These are phyloP conservation scores for roundworm (Caenorhabditis elegans) DNA, from an alignment of 1,140 invertebrate genomes.

Conservation along the genomic window WBcel235 BX284604.4:1098001-1098500, in stretches of 20 bases:
- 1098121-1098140: slow-evolving; percentile 55
- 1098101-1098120: slow-evolving; percentile 42
- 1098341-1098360: no score
- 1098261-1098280: not conserved
- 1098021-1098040: slow-evolving; percentile 53
- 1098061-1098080: slow-evolving; percentile 50
- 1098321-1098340: no score
- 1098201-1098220: slow-evolving; percentile 50
- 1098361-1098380: no score
- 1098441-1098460: no score
- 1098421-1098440: no score
- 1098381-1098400: no score
- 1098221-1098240: no score
- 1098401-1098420: no score
- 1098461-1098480: no score
- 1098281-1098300: not conserved
- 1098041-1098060: slow-evolving; percentile 56
- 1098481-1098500: no score
- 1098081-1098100: slow-evolving; percentile 50
- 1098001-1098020: slow-evolving; percentile 56
- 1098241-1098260: not conserved
- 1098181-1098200: slow-evolving; percentile 50
- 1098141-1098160: slow-evolving; percentile 58
- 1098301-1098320: not conserved
- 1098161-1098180: slow-evolving; percentile 54